Evolutionary conservation across 2,797 vertebrate genomes (phyloP).

Genomic region (Gallinago stenura): DNA sequence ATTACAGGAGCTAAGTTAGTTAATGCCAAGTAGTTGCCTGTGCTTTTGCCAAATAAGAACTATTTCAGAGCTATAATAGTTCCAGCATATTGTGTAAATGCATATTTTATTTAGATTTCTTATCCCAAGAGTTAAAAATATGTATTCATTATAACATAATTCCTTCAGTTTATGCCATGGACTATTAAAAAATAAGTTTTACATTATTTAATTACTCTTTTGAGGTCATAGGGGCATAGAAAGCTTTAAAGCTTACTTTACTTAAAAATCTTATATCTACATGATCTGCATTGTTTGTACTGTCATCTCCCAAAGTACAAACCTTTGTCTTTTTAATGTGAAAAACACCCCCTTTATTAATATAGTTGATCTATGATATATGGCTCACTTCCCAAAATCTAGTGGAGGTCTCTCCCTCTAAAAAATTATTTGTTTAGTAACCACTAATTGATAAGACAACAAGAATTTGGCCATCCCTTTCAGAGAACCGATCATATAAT

Average conservation of each 20-base stretch:
- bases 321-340: neutral
- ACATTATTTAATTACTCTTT: constrained; percentile 26
- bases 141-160: constrained; percentile 32
- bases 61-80: constrained; percentile 21
- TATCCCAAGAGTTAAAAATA: constrained; percentile 38
- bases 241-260: constrained; percentile 28
- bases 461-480: neutral
- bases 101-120: constrained; percentile 63
- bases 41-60: constrained; percentile 51
- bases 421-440: neutral
- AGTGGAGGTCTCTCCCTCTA: neutral
- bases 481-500: neutral
- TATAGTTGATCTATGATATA: neutral
- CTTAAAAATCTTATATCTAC: constrained; percentile 2
- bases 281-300: neutral
- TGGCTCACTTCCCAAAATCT: neutral
- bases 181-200: constrained; percentile 62
- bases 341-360: neutral
- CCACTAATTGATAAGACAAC: neutral
- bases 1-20: constrained; percentile 43
- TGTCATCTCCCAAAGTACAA: neutral
- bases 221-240: constrained; percentile 1
- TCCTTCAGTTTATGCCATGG: neutral
- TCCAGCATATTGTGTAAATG: constrained; percentile 40
- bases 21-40: constrained; percentile 34